Evolutionary conservation across 2,888 invertebrate genomes (phyloP).

Genomic region (Synergus itoensis): DNA sequence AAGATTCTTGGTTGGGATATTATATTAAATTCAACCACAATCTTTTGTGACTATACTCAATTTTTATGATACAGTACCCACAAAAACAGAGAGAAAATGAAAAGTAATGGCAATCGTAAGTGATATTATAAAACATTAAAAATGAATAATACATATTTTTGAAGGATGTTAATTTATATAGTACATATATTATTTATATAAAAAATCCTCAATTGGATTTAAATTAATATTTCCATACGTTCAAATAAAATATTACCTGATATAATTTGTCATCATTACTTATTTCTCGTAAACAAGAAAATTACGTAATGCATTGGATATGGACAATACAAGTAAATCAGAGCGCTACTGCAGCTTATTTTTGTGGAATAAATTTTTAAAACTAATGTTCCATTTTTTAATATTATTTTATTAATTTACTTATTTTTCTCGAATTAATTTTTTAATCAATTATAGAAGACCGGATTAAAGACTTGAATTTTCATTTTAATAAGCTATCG

Average conservation of each 20-base stretch:
- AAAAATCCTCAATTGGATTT: background rate
- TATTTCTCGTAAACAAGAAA: background rate
- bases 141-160: no score
- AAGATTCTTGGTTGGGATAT: background rate
- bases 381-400: background rate
- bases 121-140: no score
- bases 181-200: no score
- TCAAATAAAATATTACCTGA: background rate
- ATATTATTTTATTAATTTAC: background rate
- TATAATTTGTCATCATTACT: background rate
- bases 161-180: no score
- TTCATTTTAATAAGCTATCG: no score
- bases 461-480: no score
- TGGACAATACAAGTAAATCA: background rate
- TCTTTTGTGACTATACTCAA: background rate
- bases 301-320: background rate
- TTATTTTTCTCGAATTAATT: background rate
- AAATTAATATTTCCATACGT: constrained; percentile 3
- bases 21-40: background rate
- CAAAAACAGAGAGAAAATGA: background rate
- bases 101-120: background rate
- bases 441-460: background rate
- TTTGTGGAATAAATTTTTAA: background rate
- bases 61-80: constrained; percentile 1
- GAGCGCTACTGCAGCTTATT: background rate